Base-by-base conservation (phyloP, 1,140 invertebrate species). In the Magallana gigas region DNA sequence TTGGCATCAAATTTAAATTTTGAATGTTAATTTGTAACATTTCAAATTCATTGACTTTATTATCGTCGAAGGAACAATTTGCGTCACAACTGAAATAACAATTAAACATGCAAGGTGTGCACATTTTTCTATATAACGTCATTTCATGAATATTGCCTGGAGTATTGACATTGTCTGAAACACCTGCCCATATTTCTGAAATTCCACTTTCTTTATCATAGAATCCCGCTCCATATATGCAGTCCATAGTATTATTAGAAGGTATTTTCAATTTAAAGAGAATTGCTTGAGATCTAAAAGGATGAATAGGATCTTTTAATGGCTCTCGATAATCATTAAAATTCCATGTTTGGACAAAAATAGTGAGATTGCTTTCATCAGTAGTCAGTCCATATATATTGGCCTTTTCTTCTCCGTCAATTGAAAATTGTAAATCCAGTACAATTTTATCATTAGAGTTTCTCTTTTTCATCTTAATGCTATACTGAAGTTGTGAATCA, bases 181-280 rank as follows among this genome's bases (percentile, higher is more conserved):
- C 23, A 12, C 88, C 90, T 18, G 88, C 84, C 87, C 85, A 88
- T 29, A 91, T 83, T 86, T 90, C 87, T 48, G 88, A 81, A 18
- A 91, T 64, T n/a, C 82, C 76, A 88, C 90, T 91, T 18, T 83
- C 85, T 29, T 48, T 59, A 64, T 90, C 88, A 81, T 85, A 86
- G 68, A 91, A 91, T 23, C 86, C 86, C 64, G 48, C 11, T 12
- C 90, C 90, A 87, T 88, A 23, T 29, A 87, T 60, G 84, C 90
- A 91, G 8, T 71, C 36, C 29, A 59, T 82, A 1, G 64, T 36
- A 62, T 36, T n/a, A 58, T 36, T 64, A 8, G 85, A 11, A 2
- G 89, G 87, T 18, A 90, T 71, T 48, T 57, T 48, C 7, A 88
- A 36, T 7, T 83, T 48, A 1, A 16, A 68, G 4, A 90, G 18